phyloP scores from a whole-genome alignment of 2,888 invertebrate species.

The Tiliacea citrago region DNA sequence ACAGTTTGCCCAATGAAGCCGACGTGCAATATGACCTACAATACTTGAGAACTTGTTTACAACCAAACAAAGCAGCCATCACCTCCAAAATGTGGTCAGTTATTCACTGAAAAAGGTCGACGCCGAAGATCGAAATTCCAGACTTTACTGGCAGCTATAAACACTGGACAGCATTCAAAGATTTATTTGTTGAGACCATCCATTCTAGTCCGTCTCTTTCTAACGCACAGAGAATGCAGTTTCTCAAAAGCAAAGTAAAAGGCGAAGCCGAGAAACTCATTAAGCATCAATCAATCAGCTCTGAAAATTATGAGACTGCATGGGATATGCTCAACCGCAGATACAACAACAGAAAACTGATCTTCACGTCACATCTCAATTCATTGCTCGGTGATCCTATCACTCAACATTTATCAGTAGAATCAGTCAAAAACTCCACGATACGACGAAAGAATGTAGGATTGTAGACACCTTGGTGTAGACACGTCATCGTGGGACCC shows the following conservation, averaged over 20 bases:
- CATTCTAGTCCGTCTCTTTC: neutral
- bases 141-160: neutral
- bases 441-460: neutral
- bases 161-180: conserved; percentile 3
- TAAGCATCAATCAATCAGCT: conserved; percentile 1
- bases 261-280: conserved; percentile 1
- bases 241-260: conserved; percentile 2
- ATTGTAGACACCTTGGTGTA: neutral
- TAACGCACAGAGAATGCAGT: neutral
- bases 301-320: neutral
- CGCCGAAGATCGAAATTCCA: neutral
- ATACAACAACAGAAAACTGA: conserved; percentile 2
- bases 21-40: neutral
- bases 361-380: neutral
- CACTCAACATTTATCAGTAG: conserved; percentile 6
- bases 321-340: conserved; percentile 1
- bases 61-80: neutral
- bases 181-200: conserved; percentile 5
- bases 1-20: neutral
- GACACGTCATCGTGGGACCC: neutral
- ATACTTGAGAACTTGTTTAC: neutral
- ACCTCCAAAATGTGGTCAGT: neutral
- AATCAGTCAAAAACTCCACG: conserved; percentile 4
- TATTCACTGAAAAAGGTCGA: neutral
- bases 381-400: neutral